A percentile compares a stretch with the other conserved stretches of the same genome.
These are phyloP conservation scores for Macquaria australasica DNA, from an alignment of 2,113 vertebrate species.

Conservation along the genomic window DNA sequence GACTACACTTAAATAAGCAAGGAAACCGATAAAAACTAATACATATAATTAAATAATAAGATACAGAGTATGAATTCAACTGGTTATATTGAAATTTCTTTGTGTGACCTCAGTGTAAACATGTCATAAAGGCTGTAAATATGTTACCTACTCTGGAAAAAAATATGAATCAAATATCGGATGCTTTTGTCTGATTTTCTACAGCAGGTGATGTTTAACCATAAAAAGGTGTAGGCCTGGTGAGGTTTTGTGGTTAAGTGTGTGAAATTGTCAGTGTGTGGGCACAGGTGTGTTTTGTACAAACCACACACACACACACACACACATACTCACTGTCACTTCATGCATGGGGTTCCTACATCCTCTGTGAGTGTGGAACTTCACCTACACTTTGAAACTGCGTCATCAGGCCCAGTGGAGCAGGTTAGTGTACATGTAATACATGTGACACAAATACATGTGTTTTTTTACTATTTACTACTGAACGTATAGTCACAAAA, in stretches of 20 bases:
- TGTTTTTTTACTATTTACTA: background rate
- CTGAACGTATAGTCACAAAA: background rate
- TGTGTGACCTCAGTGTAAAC: background rate
- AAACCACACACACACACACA: slow-evolving; percentile 20
- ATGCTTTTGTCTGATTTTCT: slow-evolving; percentile 8
- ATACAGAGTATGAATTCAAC: background rate
- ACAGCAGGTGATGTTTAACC: slow-evolving; percentile 13
- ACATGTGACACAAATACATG: background rate
- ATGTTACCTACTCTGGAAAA: background rate
- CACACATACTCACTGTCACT: background rate
- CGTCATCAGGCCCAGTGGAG: slow-evolving; percentile 54
- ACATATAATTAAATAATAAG: background rate
- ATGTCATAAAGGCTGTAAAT: background rate
- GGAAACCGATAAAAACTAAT: background rate
- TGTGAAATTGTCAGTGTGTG: slow-evolving; percentile 18
- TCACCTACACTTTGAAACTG: slow-evolving; percentile 65
- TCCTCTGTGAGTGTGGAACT: slow-evolving; percentile 51
- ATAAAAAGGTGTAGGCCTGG: background rate
- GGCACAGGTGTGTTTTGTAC: slow-evolving; percentile 11
- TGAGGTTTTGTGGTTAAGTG: slow-evolving; percentile 63
- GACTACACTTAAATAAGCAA: background rate
- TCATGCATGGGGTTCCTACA: slow-evolving; percentile 1
- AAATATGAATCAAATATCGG: background rate
- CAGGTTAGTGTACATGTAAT: slow-evolving; percentile 25
- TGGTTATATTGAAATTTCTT: background rate